These are phyloP conservation scores for Nemopilema nomurai DNA, from an alignment of 30 jellyfish, hydroid and myxozoan species.

Conservation along the genomic window DNA sequence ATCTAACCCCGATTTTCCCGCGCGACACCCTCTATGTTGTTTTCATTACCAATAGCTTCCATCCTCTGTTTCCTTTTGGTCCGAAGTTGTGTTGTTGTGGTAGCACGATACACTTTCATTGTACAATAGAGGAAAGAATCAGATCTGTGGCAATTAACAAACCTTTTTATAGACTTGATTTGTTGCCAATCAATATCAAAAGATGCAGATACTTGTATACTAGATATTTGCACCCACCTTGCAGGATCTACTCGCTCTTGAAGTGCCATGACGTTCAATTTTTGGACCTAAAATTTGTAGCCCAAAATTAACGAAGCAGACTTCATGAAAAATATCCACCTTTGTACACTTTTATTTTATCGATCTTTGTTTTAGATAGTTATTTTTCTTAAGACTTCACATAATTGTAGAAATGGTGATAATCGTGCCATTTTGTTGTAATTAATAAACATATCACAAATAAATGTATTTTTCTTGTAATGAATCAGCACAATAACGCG, in stretches of 20 bases:
- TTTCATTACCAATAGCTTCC: too few species aligned
- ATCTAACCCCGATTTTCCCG: too few species aligned
- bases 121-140: too few species aligned
- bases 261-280: too few species aligned
- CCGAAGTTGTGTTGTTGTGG: too few species aligned
- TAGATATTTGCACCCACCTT: not conserved
- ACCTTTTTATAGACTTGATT: too few species aligned
- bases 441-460: constrained; percentile 56
- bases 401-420: constrained; percentile 20
- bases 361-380: not conserved
- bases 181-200: too few species aligned
- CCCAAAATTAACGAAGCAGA: not conserved
- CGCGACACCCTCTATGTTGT: too few species aligned
- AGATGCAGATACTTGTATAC: too few species aligned
- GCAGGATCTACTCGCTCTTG: not conserved
- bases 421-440: constrained; percentile 34
- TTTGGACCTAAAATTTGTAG: not conserved
- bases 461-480: constrained; percentile 64
- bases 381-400: constrained; percentile 22
- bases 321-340: not conserved
- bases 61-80: too few species aligned
- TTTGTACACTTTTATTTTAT: not conserved
- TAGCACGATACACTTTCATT: too few species aligned
- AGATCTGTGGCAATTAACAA: too few species aligned
- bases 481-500: constrained; percentile 51